Percentiles rank a stretch among this genome's conserved stretches.
phyloP scores from a whole-genome alignment of 2,113 vertebrate genomes.

The Pachyramphus minor region DNA sequence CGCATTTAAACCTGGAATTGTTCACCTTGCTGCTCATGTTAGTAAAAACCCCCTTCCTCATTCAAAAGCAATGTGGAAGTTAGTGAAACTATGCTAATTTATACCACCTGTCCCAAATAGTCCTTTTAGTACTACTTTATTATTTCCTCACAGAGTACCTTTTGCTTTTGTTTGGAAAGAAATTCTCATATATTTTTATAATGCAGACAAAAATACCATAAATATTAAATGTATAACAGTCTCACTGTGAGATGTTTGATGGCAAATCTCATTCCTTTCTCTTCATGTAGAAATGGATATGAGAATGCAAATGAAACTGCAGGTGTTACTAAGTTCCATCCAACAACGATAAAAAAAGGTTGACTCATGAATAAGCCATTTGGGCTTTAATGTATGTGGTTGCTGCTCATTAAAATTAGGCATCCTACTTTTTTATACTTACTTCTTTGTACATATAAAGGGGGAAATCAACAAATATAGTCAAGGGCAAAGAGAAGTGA shows the following conservation, averaged over 20 bases:
- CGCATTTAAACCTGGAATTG: not conserved
- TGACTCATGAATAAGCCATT: not conserved
- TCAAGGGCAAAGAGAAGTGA: not conserved
- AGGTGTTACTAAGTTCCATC: constrained; percentile 1
- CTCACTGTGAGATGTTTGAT: not conserved
- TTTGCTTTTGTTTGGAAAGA: not conserved
- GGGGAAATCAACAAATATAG: not conserved
- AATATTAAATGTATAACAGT: not conserved
- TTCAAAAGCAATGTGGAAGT: not conserved
- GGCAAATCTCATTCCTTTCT: not conserved
- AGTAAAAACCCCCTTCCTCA: not conserved
- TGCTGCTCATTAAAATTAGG: not conserved
- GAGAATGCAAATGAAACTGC: constrained; percentile 22
- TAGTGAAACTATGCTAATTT: not conserved
- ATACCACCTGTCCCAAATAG: not conserved
- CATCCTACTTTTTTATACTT: not conserved
- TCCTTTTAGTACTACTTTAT: not conserved
- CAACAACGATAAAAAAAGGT: not conserved
- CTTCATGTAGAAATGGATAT: not conserved
- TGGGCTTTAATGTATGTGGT: not conserved
- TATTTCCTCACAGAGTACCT: not conserved
- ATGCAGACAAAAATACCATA: not conserved
- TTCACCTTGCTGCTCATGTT: not conserved
- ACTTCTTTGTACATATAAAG: not conserved
- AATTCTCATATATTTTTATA: not conserved